Base-by-base conservation (phyloP, 2,888 invertebrate genomes). In the Polietes domitor region DNA sequence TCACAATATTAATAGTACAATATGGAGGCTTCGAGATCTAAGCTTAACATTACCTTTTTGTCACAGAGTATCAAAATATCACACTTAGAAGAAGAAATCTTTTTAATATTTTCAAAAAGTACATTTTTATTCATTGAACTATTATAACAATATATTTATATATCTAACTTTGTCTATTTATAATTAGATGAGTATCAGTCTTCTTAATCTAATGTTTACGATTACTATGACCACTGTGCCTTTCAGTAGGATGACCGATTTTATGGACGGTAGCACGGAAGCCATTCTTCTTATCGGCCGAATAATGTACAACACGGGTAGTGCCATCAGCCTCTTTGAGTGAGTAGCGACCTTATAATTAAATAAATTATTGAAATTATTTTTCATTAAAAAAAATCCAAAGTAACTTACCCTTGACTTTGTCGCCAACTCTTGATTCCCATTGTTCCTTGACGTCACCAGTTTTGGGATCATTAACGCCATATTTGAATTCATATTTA, bases 341-440 rank as follows among this genome's bases (percentile, higher is more conserved):
- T 2, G 58, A 58, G 6, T 58, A 58, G 26, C 21, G 7, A 12
- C 58, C 58, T 58, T 0, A 58, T 10, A n/a, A 50, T 50, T 50
- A 17, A 17, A 50, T 5, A 7, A 47, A 47, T 7, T 10, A 2
- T 19, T 24, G 26, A 6, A 53, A 17, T 19, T 55, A 21, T 58
- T 58, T n/a, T 17, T 2, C 1, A 17, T 61, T 61, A 61, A 32
- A 1, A 37, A n/a, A 50, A n/a, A 17, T 50, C 32, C 17, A 12
- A 32, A 37, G 1, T 7, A 26, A n/a, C 71, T 74, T 15, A 83
- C 85, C 85, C 17, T 79, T 93, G n/a, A 93, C 93, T 74, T 88
- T 87, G 86, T 93, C 93, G 9, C 93, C 93, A 86, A 93, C 92
- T 68, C 93, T 90, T 78, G 90, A 90, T 87, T 93, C 93, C 88